phyloP scores from a whole-genome alignment of 1,140 invertebrate genomes.

The Forficula auricularia region DNA sequence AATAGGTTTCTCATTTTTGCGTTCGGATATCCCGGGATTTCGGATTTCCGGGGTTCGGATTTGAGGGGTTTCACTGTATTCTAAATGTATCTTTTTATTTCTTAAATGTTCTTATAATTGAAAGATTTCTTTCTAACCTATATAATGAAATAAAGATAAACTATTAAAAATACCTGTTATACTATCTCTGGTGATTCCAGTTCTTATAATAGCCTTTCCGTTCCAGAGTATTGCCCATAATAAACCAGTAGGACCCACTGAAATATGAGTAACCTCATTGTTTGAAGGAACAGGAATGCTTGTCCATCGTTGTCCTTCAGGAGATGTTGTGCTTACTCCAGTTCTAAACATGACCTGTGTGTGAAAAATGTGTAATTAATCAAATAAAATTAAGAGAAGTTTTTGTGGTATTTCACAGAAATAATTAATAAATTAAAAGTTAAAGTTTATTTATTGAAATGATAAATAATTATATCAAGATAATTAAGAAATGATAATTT shows the following conservation, averaged over 20 bases:
- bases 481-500: too few relatives aligned
- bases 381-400: constrained; percentile 7
- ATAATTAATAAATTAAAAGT: neutral
- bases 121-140: neutral
- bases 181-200: constrained; percentile 53
- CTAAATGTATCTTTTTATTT: neutral
- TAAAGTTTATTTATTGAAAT: too few relatives aligned
- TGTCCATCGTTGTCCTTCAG: constrained; percentile 70
- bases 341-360: constrained; percentile 62
- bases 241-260: constrained; percentile 61
- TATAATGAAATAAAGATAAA: neutral
- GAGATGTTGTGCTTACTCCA: constrained; percentile 56
- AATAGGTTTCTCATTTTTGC: too few relatives aligned
- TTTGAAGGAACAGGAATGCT: constrained; percentile 51
- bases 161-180: constrained; percentile 36
- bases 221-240: constrained; percentile 71
- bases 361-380: constrained; percentile 8
- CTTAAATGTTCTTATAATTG: neutral
- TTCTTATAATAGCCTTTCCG: constrained; percentile 60
- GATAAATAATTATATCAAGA: too few relatives aligned
- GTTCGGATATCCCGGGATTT: too few relatives aligned
- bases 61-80: too few relatives aligned
- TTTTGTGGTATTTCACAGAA: too few relatives aligned
- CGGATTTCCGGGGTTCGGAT: too few relatives aligned
- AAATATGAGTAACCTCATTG: constrained; percentile 65